Percentiles rank a stretch among this genome's conserved stretches.
Evolutionary conservation across 2,113 vertebrate genomes (phyloP).

Genomic region (Turdus rufiventris): DNA sequence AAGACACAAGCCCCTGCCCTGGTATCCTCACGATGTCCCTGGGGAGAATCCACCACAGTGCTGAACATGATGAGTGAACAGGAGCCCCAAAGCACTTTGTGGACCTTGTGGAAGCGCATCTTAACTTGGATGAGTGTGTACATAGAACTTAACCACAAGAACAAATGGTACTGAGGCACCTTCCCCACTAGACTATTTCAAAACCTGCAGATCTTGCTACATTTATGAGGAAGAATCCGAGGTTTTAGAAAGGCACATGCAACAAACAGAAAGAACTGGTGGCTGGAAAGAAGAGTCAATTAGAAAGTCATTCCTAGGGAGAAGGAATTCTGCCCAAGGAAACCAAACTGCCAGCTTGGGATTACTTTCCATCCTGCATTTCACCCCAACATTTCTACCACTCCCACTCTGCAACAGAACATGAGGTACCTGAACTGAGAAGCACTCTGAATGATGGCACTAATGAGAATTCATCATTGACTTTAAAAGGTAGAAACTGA

Average conservation of each 20-base stretch:
- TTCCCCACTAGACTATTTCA: neutral
- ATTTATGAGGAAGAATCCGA: neutral
- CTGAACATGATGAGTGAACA: rapidly evolving
- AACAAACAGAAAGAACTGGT: neutral
- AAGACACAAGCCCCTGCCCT: neutral
- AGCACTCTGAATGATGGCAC: neutral
- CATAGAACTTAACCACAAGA: neutral
- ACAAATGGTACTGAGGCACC: neutral
- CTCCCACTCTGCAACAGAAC: neutral
- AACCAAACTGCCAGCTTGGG: neutral
- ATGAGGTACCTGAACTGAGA: neutral
- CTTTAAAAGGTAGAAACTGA: neutral
- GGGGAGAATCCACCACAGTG: neutral
- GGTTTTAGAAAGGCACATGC: neutral
- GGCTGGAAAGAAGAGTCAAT: neutral
- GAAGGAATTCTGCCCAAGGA: neutral
- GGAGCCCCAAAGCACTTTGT: neutral
- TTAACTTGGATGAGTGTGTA: neutral
- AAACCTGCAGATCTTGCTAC: neutral
- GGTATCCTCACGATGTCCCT: no score
- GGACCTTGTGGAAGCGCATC: neutral
- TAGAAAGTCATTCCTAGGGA: neutral
- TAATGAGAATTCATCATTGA: neutral
- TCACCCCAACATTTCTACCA: neutral
- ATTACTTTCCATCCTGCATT: neutral